Base-by-base conservation (phyloP, 2,797 vertebrate genomes). In the Macrochelys suwanniensis region DNA sequence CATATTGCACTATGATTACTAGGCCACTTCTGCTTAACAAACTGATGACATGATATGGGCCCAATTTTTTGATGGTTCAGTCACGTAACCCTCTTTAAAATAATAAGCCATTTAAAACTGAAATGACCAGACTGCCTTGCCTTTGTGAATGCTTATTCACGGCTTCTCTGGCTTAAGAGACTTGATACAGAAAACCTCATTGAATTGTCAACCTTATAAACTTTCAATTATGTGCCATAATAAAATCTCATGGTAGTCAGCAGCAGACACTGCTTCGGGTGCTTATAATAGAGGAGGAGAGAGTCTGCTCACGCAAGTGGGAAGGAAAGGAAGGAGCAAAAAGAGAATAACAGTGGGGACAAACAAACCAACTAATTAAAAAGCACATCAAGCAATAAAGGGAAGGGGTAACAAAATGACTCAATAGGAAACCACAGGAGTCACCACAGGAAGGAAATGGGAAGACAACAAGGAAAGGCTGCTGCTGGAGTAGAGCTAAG, bases 1-100 rank as follows among this genome's bases (percentile, higher is more conserved):
- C 47, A 28, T 28, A 80, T 19, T 33, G 33, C 13, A 21, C 31
- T 26, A 50, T 57, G 45, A 93, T 65, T 90, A 82, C 47, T 61
- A 78, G 71, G 17, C 74, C 25, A 94, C 56, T 25, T 84, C 59
- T 68, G 26, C 81, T 86, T 90, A 31, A 68, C 68, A 86, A 94
- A n/a, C 6, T 25, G 17, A 88, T 50, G 31, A 28, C 1, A 5
- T 45, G 84, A 77, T 5, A 49, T 0, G 1, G 59, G 2, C 5
- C 33, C 8, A 87, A 45, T 7, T 45, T 92, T 94, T 88, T 74
- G 7, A 56, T 23, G 90, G 31, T 11, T 77, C 28, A 86, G 26
- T 81, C 59, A 79, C 4, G 81, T 87, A 47, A 3, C 4, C 5
- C 16, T 12, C 37, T 7, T 82, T 68, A 78, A 95, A 85, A 83